A percentile compares a stretch with the other conserved stretches of the same genome.
These are phyloP conservation scores for Plectropomus leopardus DNA, from an alignment of 2,113 vertebrate genomes.

Conservation along the genomic window DNA sequence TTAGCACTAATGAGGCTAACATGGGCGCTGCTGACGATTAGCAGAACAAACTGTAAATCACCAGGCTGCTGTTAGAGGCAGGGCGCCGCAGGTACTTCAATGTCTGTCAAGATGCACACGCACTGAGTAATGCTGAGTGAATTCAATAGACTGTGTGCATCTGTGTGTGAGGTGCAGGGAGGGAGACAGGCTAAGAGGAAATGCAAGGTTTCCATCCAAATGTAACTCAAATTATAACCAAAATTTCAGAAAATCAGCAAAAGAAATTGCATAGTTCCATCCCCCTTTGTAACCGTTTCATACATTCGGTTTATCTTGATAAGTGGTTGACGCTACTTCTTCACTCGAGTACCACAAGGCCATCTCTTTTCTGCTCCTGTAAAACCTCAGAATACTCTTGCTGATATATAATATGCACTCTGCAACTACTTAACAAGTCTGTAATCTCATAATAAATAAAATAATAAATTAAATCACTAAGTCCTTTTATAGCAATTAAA, in stretches of 20 bases:
- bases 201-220: background rate
- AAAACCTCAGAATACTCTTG: too few species aligned
- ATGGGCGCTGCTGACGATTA: constrained; percentile 54
- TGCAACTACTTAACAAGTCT: too few species aligned
- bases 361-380: too few species aligned
- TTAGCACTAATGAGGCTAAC: constrained; percentile 65
- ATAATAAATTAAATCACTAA: too few species aligned
- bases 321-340: background rate
- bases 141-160: background rate
- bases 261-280: too few species aligned
- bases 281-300: too few species aligned
- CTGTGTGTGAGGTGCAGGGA: background rate
- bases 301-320: too few species aligned
- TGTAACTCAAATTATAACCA: too few species aligned
- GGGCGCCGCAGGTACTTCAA: constrained; percentile 17
- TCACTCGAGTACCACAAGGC: background rate
- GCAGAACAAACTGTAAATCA: constrained; percentile 58
- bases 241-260: too few species aligned
- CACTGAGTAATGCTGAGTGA: constrained; percentile 1
- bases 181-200: background rate
- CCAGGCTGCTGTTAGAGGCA: constrained; percentile 39
- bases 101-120: constrained; percentile 26
- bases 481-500: too few species aligned
- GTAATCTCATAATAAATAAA: too few species aligned
- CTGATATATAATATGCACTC: too few species aligned